Evolutionary conservation across 2,888 invertebrate genomes (phyloP), one percentile per base, ranked within the genome.

Genomic region (Galeopsomyia nigrocyanea): DNA sequence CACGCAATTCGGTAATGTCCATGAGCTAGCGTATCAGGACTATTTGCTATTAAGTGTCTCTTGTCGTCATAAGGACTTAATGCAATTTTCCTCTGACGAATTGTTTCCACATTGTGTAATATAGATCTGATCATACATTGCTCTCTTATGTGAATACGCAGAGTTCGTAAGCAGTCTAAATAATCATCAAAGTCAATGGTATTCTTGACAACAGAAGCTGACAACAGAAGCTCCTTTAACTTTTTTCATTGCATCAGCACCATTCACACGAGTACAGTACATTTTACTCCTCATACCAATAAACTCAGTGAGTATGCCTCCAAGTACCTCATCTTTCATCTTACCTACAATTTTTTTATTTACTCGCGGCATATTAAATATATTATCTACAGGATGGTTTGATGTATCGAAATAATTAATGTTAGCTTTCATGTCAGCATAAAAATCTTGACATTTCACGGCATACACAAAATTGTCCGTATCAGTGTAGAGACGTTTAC

Each of bases 291-390:
- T n/a, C n/a, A n/a, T n/a, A n/a, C n/a, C n/a, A n/a, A n/a, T n/a
- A n/a, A n/a, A n/a, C n/a, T n/a, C n/a, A n/a, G n/a, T n/a, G n/a
- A n/a, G n/a, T n/a, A n/a, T n/a, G n/a, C n/a, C n/a, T n/a, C n/a
- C n/a, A n/a, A n/a, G n/a, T n/a, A n/a, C n/a, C n/a, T n/a, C n/a
- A n/a, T 69, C 69, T 76, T 83, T 83, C 79, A 84, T 81, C 53
- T 82, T 62, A 6, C 83, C 82, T 2, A 81, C 46, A 5, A 80
- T 74, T 77, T 82, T 82, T 60, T 77, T 75, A 49, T 56, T 49
- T 67, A 19, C 26, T 16, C 3, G n/a, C 2, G 58, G 39, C 3
- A 46, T 46, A 17, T 17, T n/a, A 46, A 39, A 60, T 7, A 19
- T 46, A 46, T 51, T 60, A 19, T 69, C 75, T 67, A 13, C 10